phyloP scores from a whole-genome alignment of 2,888 invertebrate species.

The Lithophane leautieri region DNA sequence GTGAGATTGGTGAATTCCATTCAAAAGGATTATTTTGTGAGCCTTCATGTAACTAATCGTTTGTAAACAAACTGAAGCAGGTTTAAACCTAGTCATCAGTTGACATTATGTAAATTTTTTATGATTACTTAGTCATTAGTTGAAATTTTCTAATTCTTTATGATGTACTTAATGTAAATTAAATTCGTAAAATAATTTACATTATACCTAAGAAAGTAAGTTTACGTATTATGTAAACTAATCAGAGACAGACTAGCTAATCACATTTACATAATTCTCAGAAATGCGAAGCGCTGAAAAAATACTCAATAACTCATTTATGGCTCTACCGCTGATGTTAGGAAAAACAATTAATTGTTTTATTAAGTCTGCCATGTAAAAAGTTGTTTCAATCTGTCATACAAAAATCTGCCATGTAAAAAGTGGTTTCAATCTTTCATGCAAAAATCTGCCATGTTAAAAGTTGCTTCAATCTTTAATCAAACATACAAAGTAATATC shows the following conservation, averaged over 20 bases:
- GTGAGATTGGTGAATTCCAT: neutral
- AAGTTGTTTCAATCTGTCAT: neutral
- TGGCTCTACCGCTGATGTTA: neutral
- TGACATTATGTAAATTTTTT: no score
- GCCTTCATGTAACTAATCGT: neutral
- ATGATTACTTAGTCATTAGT: neutral
- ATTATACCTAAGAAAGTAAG: no score
- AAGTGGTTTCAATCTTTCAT: no score
- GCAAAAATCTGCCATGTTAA: no score
- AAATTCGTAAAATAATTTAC: no score
- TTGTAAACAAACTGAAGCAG: no score
- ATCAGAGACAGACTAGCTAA: conserved; percentile 3
- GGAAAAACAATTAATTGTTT: neutral
- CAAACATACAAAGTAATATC: neutral
- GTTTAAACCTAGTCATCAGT: no score
- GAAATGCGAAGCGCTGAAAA: conserved; percentile 1
- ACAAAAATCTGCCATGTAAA: no score
- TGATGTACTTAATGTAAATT: neutral
- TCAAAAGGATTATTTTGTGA: neutral
- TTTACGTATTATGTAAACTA: no score
- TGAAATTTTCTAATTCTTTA: neutral
- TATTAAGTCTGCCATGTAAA: neutral
- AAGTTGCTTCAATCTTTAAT: neutral
- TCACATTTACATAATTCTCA: conserved; percentile 30
- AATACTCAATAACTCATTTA: neutral